phyloP scores from a whole-genome alignment of 92 coral and sea anemone genomes.

The Palythoa grandiflora region DNA sequence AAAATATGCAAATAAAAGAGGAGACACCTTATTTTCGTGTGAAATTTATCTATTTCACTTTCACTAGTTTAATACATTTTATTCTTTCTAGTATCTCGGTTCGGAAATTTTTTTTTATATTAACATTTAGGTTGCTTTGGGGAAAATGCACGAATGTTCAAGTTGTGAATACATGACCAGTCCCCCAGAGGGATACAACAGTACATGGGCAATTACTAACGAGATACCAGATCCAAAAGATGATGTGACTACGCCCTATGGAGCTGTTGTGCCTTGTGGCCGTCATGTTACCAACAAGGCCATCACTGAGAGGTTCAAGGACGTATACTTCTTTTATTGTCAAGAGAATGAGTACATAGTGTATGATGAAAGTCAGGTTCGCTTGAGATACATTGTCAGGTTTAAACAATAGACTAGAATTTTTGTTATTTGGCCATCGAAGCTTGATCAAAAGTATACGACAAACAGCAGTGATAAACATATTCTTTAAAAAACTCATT shows the following conservation, averaged over 20 bases:
- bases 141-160: conserved; percentile 39
- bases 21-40: no score
- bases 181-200: conserved; percentile 78
- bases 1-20: no score
- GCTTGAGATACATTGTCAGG: conserved; percentile 69
- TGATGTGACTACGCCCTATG: conserved; percentile 90
- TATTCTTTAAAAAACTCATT: no score
- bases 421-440: background rate
- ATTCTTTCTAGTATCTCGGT: background rate
- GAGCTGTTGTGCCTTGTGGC: conserved; percentile 85
- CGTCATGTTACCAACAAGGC: conserved; percentile 55
- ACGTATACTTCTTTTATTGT: background rate
- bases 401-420: conserved; percentile 10
- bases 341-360: conserved; percentile 77
- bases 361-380: conserved; percentile 80
- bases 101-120: background rate
- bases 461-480: no score
- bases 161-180: conserved; percentile 41
- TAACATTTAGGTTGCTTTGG: conserved; percentile 77
- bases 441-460: no score
- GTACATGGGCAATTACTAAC: conserved; percentile 70
- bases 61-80: no score
- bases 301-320: conserved; percentile 58
- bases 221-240: conserved; percentile 74
- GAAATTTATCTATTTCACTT: no score